Evolutionary conservation across 2,113 vertebrate genomes (phyloP), one percentile per base, ranked within the genome.

Genomic region (Parus major): DNA sequence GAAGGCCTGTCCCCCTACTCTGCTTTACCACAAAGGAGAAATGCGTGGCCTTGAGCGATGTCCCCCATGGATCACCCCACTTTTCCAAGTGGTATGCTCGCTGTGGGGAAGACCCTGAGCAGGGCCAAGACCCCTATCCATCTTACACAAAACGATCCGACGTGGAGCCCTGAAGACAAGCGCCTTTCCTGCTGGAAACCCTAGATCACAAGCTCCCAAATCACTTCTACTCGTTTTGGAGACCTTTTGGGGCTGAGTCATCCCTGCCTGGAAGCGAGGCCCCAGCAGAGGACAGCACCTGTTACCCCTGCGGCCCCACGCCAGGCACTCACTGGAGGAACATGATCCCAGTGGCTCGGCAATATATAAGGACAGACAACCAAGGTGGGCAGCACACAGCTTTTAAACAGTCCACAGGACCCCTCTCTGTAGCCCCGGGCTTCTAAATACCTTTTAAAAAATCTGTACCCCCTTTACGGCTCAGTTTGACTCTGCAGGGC

Each of bases 41-140:
- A 85, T 3, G 15, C 0, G 0, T 14, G 39, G 29, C 27, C 16
- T 27, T 83, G 5, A 77, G 33, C 1, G 1, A 22, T 0, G 0
- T 10, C 15, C 4, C 36, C 27, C 27, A 10, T 5, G 6, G 63
- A 42, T 12, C 25, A 44, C 25, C 11, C 7, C 4, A 13, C 53
- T 91, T 79, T 82, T 72, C 42, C 42, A 70, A 63, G 19, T 1
- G 0, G 0, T 9, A 47, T 0, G 0, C 35, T 50, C 60, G 19
- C 63, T 0, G 0, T 12, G 10, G 18, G 92, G 15, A 72, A 46
- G 21, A 68, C 42, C 22, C 57, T 12, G 18, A 5, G 29, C 17
- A 16, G 49, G 13, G 41, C 53, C 64, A 52, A 55, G 24, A 25
- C 23, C 8, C 10, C 35, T 10, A 2, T 0, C 0, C 2, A 2